A percentile compares a stretch with the other conserved stretches of the same genome.
Evolutionary conservation across 2,113 vertebrate genomes (phyloP).

Genomic region (Ammodytes marinus): DNA sequence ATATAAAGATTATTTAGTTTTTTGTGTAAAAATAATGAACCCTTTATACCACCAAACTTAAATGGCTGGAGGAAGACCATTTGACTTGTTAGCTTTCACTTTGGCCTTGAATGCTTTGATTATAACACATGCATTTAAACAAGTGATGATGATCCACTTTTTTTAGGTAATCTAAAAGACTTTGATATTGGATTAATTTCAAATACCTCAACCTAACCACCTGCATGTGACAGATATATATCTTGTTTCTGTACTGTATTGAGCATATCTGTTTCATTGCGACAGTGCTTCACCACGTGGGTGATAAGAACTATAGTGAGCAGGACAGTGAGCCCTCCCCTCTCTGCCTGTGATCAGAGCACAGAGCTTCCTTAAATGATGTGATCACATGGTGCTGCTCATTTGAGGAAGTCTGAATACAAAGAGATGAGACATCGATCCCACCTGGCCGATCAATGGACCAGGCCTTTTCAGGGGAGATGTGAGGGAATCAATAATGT

Average conservation of each 20-base stretch:
- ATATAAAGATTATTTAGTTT: no score
- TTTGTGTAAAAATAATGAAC: neutral
- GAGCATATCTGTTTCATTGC: constrained; percentile 47
- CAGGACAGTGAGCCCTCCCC: constrained; percentile 42
- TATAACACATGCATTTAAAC: neutral
- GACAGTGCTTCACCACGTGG: constrained; percentile 3
- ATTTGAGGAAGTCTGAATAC: constrained; percentile 77
- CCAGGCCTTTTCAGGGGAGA: constrained; percentile 58
- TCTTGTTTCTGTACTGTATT: constrained; percentile 25
- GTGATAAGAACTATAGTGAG: constrained; percentile 53
- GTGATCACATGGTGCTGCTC: constrained; percentile 71
- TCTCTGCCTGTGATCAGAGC: constrained; percentile 49
- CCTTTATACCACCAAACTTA: neutral
- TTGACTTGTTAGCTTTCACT: neutral
- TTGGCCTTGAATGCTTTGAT: neutral
- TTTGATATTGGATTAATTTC: constrained; percentile 8
- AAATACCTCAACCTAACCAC: neutral
- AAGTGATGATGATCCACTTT: constrained; percentile 3
- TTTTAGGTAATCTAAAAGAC: neutral
- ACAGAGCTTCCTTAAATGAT: constrained; percentile 66
- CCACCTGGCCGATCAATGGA: constrained; percentile 71
- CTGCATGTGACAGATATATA: constrained; percentile 18
- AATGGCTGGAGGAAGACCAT: neutral
- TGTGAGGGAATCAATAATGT: constrained; percentile 72
- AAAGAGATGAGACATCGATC: constrained; percentile 78